Base-by-base conservation (phyloP, 2,113 vertebrate genomes). In the Crotalus tigris region DNA sequence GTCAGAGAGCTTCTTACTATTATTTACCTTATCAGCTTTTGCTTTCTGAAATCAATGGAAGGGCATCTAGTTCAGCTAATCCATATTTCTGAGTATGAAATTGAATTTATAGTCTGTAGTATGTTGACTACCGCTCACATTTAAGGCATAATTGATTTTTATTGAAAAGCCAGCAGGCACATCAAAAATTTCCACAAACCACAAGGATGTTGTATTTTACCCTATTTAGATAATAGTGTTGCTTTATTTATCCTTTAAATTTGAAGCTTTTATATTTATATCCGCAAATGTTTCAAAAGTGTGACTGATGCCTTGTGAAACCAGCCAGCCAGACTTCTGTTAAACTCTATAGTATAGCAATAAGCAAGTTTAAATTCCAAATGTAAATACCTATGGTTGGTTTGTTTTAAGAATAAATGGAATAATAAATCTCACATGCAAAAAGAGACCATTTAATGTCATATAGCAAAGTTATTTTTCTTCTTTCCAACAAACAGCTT, bases 91-190 rank as follows among this genome's bases (percentile, higher is more conserved):
- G 98, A 98, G 98, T 98, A 98, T 98, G 97, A 98, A 98, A 98
- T 98, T 98, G 97, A 98, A 98, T 98, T 98, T 98, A 98, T 98
- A 98, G 98, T 98, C 98, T 98, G 97, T 98, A 98, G 97, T 98
- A 98, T 98, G 98, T 98, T 98, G 98, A 98, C 98, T 98, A 98
- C 97, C 89, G 95, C 97, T 98, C 87, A 91, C 98, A 98, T 98
- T 98, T 98, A 98, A 98, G 98, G 97, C 98, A 97, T 99, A 99
- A 99, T 99, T 98, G 98, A 99, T 99, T 99, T 98, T 98, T 98
- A 98, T 99, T 98, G 98, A 98, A 98, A 98, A 98, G 98, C 98
- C 98, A 98, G 97, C 98, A 98, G 98, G 97, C 97, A 98, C 98
- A 98, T 99, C 98, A 98, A 98, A 98, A 98, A 98, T 98, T 98